Percentiles rank a stretch among this genome's conserved stretches.
Evolutionary conservation across 2,113 vertebrate species (phyloP).

Genomic region (Melanerpes aurifrons): DNA sequence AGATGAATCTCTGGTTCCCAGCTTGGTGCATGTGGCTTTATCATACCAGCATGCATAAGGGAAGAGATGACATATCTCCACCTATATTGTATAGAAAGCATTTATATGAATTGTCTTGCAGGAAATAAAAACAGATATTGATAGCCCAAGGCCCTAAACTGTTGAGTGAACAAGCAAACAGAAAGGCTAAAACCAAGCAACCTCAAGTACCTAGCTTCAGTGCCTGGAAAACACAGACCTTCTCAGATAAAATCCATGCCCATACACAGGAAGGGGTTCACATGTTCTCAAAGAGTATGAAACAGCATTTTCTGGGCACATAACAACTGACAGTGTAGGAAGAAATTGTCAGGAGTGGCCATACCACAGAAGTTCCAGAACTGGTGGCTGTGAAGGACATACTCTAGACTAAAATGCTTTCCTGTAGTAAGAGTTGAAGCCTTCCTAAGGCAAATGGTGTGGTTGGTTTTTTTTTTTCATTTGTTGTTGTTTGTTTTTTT

Average conservation of each 20-base stretch:
- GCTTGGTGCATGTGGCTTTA: not conserved
- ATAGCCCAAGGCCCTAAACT: not conserved
- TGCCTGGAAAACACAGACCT: not conserved
- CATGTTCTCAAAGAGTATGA: not conserved
- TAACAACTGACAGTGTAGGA: not conserved
- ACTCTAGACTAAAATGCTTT: not conserved
- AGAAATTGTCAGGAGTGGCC: not conserved
- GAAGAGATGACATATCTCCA: not conserved
- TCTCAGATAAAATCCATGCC: not conserved
- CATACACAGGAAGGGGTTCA: not conserved
- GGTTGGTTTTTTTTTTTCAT: too few relatives aligned
- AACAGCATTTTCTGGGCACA: not conserved
- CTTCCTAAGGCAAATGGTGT: not conserved
- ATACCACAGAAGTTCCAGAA: not conserved
- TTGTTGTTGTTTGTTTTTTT: not conserved
- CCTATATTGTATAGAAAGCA: not conserved
- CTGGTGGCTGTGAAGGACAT: not conserved
- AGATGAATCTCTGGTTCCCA: not conserved
- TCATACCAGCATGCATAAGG: not conserved
- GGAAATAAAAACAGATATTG: not conserved
- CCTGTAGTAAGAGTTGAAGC: rapidly evolving
- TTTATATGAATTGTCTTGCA: not conserved
- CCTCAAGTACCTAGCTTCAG: not conserved
- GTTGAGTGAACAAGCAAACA: not conserved
- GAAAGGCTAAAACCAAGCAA: not conserved